Evolutionary conservation across 2,113 vertebrate genomes (phyloP).

Genomic region (Psilopsiagon aurifrons): DNA sequence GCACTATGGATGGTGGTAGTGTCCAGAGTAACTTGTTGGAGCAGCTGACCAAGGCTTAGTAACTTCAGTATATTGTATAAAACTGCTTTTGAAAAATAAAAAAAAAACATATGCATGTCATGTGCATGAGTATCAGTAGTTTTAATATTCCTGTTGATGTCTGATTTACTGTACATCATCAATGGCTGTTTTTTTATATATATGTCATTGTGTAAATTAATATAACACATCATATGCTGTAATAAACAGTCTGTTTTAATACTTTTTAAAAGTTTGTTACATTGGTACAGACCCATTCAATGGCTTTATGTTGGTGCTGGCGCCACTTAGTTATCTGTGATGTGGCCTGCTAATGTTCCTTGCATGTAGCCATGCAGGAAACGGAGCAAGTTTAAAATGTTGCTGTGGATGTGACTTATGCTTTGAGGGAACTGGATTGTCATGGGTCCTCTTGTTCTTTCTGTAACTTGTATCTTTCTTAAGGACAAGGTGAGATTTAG

Average conservation of each 20-base stretch:
- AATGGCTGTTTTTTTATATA: conserved; percentile 83
- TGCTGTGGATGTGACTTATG: not conserved
- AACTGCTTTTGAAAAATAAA: conserved; percentile 68
- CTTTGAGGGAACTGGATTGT: not conserved
- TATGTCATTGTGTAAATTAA: conserved; percentile 86
- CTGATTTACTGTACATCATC: conserved; percentile 81
- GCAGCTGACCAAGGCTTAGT: conserved; percentile 66
- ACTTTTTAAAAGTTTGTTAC: conserved; percentile 71
- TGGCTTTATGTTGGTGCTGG: not conserved
- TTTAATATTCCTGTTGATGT: conserved; percentile 79
- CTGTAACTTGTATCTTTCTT: not conserved
- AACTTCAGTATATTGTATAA: conserved; percentile 77
- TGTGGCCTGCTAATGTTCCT: not conserved
- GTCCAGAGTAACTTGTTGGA: conserved; percentile 57
- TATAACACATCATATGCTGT: conserved; percentile 82
- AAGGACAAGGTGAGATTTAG: not conserved
- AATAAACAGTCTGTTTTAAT: conserved; percentile 84
- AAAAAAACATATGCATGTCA: conserved; percentile 78
- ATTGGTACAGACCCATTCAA: conserved; percentile 50
- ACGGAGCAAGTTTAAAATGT: not conserved
- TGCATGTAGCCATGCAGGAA: not conserved
- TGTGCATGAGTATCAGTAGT: conserved; percentile 78
- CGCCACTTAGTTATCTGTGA: not conserved
- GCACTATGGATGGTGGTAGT: not conserved
- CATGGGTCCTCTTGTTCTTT: not conserved